Conservation (phyloP, 1,140 invertebrate species). For the Nasonia vitripennis region DNA sequence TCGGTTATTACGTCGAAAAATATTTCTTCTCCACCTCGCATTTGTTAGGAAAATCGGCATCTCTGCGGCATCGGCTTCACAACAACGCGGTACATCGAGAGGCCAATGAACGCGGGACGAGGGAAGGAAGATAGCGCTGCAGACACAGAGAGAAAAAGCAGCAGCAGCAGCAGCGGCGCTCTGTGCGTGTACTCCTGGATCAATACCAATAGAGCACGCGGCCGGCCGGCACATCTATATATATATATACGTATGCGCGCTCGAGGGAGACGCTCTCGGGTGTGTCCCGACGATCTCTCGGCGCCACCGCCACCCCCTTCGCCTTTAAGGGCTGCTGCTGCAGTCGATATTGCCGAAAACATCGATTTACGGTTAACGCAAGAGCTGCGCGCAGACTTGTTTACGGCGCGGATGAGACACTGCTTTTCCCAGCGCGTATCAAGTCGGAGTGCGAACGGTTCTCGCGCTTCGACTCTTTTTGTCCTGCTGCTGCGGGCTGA, state of each 20-base stretch:
- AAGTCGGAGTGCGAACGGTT: too few relatives aligned
- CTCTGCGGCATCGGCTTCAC: neutral
- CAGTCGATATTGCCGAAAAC: constrained; percentile 35
- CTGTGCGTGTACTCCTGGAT: constrained; percentile 56
- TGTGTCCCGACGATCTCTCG: constrained; percentile 59
- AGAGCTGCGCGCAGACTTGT: neutral
- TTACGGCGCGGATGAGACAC: neutral
- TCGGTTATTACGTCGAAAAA: too few relatives aligned
- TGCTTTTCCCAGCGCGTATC: neutral
- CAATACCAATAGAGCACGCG: constrained; percentile 61
- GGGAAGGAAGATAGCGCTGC: constrained; percentile 5
- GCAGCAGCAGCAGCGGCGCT: constrained; percentile 37
- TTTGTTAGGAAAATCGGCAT: too few relatives aligned
- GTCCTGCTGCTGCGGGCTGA: too few relatives aligned
- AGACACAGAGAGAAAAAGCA: constrained; percentile 33
- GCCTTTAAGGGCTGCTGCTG: neutral
- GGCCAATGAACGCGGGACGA: constrained; percentile 31
- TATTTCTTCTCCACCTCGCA: too few relatives aligned
- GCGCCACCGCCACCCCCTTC: constrained; percentile 46
- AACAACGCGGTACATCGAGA: neutral
- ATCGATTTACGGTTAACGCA: constrained; percentile 2
- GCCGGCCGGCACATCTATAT: constrained; percentile 40
- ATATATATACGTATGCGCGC: neutral
- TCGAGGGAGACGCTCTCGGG: constrained; percentile 51
- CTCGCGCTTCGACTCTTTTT: too few relatives aligned